These are phyloP conservation scores for Epinotia bilunana DNA, from an alignment of 2,888 invertebrate species.

Conservation along the genomic window DNA sequence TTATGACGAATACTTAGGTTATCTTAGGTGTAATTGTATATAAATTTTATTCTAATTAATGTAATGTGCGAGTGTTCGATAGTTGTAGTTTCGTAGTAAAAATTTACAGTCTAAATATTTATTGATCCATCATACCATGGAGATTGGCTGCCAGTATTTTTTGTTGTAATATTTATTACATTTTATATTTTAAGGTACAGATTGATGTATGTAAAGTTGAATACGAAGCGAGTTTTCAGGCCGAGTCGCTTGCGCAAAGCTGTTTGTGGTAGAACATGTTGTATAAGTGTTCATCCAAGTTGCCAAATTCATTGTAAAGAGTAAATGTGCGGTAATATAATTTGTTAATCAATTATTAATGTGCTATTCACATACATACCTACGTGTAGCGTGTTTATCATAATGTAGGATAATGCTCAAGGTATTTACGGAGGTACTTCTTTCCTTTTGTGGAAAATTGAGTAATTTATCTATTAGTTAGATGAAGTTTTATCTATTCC, in stretches of 20 bases:
- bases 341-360: slow-evolving; percentile 75
- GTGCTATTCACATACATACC: slow-evolving; percentile 62
- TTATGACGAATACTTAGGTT: slow-evolving; percentile 67
- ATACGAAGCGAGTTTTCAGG: background rate
- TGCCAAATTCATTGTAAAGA: slow-evolving; percentile 81
- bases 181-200: slow-evolving; percentile 29
- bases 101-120: slow-evolving; percentile 60
- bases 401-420: slow-evolving; percentile 82
- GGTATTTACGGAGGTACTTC: slow-evolving; percentile 75
- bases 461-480: slow-evolving; percentile 64
- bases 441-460: slow-evolving; percentile 65
- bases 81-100: slow-evolving; percentile 79
- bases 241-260: slow-evolving; percentile 7
- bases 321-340: slow-evolving; percentile 65
- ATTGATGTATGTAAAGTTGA: slow-evolving; percentile 19
- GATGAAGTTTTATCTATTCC: slow-evolving; percentile 60
- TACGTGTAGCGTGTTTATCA: slow-evolving; percentile 77
- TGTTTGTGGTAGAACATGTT: slow-evolving; percentile 40
- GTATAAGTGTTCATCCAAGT: slow-evolving; percentile 78
- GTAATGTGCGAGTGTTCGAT: slow-evolving; percentile 83
- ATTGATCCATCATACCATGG: slow-evolving; percentile 54
- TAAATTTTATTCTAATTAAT: slow-evolving; percentile 80
- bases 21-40: slow-evolving; percentile 80
- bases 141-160: slow-evolving; percentile 42
- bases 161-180: slow-evolving; percentile 37